Evolutionary conservation across 2,888 invertebrate genomes (phyloP).

Genomic region (Rhaphigaster nebulosa): DNA sequence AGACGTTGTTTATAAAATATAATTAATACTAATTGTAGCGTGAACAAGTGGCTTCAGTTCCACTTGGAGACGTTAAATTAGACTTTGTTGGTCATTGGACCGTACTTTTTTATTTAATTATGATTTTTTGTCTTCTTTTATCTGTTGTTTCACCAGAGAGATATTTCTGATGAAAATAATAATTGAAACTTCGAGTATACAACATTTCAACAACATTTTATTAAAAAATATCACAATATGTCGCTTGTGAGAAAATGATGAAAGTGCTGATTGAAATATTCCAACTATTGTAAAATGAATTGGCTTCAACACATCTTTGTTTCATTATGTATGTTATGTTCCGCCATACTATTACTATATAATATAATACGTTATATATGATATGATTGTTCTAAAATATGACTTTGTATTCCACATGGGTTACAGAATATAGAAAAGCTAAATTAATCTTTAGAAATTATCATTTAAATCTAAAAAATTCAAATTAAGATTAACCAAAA

Average conservation of each 20-base stretch:
- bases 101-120: slow-evolving; percentile 14
- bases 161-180: background rate
- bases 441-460: too few species aligned
- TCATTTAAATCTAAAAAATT: too few species aligned
- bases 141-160: background rate
- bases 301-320: too few species aligned
- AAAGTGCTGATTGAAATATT: background rate
- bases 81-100: slow-evolving; percentile 2
- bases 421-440: too few species aligned
- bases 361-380: too few species aligned
- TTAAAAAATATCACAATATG: background rate
- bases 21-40: background rate
- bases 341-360: too few species aligned
- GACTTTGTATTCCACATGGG: too few species aligned
- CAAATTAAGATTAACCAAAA: too few species aligned
- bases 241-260: background rate
- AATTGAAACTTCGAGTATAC: background rate
- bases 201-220: background rate
- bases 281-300: too few species aligned
- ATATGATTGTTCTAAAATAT: too few species aligned
- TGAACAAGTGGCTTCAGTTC: background rate
- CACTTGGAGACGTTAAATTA: background rate
- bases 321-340: too few species aligned
- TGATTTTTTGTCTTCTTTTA: background rate
- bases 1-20: background rate